Base-by-base conservation (phyloP, 1,140 invertebrate genomes). In the Stratiolaelaps scimitus region DNA sequence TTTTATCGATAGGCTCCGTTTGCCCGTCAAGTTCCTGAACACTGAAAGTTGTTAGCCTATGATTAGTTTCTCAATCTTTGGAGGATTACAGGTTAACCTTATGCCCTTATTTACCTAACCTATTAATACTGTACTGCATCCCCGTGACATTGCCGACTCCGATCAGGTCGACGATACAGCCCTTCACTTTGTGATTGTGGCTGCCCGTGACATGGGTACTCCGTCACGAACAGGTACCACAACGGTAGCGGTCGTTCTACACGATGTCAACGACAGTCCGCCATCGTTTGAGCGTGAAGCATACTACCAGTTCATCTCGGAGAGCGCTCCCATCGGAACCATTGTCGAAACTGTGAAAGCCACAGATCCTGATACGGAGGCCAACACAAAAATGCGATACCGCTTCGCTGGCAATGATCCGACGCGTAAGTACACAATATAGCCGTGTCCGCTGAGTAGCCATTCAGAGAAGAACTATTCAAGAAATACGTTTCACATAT, bases 211-310 rank as follows among this genome's bases (percentile, higher is more conserved):
- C 66, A 69, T 71, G 65, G 77, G 77, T 0, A 65, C 53, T 26
- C 71, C 71, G 13, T 69, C 72, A 6, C 68, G 75, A 66, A 75
- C 75, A 64, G 77, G 69, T 82, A 89, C 76, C 82, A 85, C 72
- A 85, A 91, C 77, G 81, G 85, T 73, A 82, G 75, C 75, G 7
- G 73, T 79, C 7, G 72, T 78, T 29, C 72, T 79, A 20, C 69
- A 73, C 23, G 78, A 80, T 69, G 73, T 73, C 46, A 80, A 80
- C 71, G 78, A 80, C 69, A 77, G 76, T 66, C 69, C 71, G 15
- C 78, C 78, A 6, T 67, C 73, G 28, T 79, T 80, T 68, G 66
- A 69, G 2, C 75, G 78, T 65, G 69, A 74, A 23, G 69, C 73
- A 0, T 74, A 74, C 43, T 69, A 71, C 13, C 71, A 77, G 60